Evolutionary conservation across 2,888 invertebrate genomes (phyloP), one percentile per base, ranked within the genome.

Genomic region (Galerucella calmariensis): DNA sequence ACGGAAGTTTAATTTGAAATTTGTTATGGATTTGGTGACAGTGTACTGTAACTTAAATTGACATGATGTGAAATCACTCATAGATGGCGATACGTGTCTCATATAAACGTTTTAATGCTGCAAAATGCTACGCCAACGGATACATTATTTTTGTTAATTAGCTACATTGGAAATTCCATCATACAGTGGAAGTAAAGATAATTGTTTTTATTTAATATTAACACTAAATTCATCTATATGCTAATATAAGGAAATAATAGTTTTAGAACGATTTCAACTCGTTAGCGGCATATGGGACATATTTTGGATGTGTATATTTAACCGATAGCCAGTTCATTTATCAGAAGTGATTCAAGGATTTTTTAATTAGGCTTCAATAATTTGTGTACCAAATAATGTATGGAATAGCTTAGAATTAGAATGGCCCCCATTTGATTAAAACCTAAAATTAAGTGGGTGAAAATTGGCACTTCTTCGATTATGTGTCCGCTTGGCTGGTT

Each of bases 1-100:
- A 77, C 79, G 79, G 79, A 79, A 75, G 73, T 79, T 80, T 48
- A 74, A 77, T 74, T 73, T 75, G 73, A 74, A 51, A 63, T 16
- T 56, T 56, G 9, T 20, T 14, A 67, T 73, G 46, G 35, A 62
- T 46, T 24, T n/a, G 27, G 44, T 65, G 20, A 16, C 16, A 48
- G 44, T 6, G 16, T 20, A 56, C 53, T 56, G 53, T 56, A 56
- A 56, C 16, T 10, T 16, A 2, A 16, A 56, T 20, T 10, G 20
- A 56, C 16, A 16, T 56, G n/a, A 16, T 56, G 6, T 8, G 2
- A 56, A 53, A 56, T 16, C n/a, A 56, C 10, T 56, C 20, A 16
- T 56, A 56, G 56, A 56, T 56, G 56, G 56, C 56, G 2, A 56
- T 16, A 20, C 16, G 20, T 56, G 56, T 10, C n/a, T 48, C 46